A percentile compares a stretch with the other conserved stretches of the same genome.
Conservation (phyloP, 1,140 invertebrate genomes). For the Oreohelix idahoensis region DNA sequence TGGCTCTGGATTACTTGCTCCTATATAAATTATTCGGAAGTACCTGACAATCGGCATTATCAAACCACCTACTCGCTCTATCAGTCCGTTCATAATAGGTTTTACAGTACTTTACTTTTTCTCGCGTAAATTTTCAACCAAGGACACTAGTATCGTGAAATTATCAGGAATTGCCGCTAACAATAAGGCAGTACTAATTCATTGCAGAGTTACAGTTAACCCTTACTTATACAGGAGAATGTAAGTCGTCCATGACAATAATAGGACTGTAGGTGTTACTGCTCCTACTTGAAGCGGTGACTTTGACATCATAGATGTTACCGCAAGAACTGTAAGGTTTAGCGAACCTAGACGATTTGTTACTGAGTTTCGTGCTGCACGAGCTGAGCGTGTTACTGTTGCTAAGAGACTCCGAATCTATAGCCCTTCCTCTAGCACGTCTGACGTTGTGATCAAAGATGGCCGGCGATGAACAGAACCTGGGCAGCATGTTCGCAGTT, state of each 20-base stretch:
- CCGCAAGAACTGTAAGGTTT: conserved; percentile 28
- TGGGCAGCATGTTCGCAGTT: conserved; percentile 20
- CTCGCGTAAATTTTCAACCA: no score
- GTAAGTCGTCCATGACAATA: conserved; percentile 13
- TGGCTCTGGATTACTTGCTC: no score
- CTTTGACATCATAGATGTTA: conserved; percentile 29
- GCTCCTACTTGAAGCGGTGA: conserved; percentile 10
- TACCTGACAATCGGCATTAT: no score
- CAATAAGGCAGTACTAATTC: no score
- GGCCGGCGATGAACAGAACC: conserved; percentile 5
- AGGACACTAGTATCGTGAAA: no score
- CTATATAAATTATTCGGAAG: no score
- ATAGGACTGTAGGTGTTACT: background rate
- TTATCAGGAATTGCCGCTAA: no score
- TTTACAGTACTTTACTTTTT: no score
- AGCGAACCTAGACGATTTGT: background rate
- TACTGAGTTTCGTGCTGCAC: conserved; percentile 3
- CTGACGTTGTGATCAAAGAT: conserved; percentile 23
- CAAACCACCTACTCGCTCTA: no score
- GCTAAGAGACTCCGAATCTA: conserved; percentile 18
- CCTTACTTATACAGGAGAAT: conserved; percentile 20
- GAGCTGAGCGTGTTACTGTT: conserved; percentile 28
- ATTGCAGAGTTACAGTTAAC: no score
- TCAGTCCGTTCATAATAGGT: no score
- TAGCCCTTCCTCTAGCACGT: background rate